Conservation (phyloP, 2,888 invertebrate species). For the Eilema depressum region DNA sequence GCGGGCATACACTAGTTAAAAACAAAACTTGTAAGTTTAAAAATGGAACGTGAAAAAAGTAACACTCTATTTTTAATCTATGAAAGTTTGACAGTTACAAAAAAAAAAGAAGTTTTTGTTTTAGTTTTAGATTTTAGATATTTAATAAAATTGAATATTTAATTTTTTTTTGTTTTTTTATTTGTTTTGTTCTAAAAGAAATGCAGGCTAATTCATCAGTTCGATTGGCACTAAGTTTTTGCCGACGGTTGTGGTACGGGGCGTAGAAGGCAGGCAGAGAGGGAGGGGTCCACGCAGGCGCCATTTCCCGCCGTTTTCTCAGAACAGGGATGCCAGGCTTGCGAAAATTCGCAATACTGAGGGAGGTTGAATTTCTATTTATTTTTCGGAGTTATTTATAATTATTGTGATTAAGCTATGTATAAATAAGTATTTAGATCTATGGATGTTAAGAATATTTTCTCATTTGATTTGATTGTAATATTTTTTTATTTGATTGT, state of each 20-base stretch:
- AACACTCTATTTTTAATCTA: background rate
- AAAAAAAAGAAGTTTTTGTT: background rate
- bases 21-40: background rate
- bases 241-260: slow-evolving; percentile 42
- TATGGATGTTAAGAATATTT: too few species aligned
- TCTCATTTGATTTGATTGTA: background rate
- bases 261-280: slow-evolving; percentile 41
- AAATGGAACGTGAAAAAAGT: background rate
- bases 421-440: background rate
- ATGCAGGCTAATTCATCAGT: slow-evolving; percentile 72
- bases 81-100: background rate
- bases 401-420: background rate
- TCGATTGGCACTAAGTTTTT: slow-evolving; percentile 79
- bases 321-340: slow-evolving; percentile 61
- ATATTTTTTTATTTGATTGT: too few species aligned
- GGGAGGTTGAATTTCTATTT: slow-evolving; percentile 28
- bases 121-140: too few species aligned
- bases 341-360: slow-evolving; percentile 33
- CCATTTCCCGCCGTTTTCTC: slow-evolving; percentile 79
- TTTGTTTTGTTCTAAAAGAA: slow-evolving; percentile 17
- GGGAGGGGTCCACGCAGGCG: slow-evolving; percentile 77
- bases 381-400: background rate
- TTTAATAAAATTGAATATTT: too few species aligned
- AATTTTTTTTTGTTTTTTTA: slow-evolving; percentile 5
- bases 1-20: background rate